These are phyloP conservation scores for Chiloscyllium punctatum DNA, from an alignment of 2,797 vertebrate species.

Conservation along the genomic window DNA sequence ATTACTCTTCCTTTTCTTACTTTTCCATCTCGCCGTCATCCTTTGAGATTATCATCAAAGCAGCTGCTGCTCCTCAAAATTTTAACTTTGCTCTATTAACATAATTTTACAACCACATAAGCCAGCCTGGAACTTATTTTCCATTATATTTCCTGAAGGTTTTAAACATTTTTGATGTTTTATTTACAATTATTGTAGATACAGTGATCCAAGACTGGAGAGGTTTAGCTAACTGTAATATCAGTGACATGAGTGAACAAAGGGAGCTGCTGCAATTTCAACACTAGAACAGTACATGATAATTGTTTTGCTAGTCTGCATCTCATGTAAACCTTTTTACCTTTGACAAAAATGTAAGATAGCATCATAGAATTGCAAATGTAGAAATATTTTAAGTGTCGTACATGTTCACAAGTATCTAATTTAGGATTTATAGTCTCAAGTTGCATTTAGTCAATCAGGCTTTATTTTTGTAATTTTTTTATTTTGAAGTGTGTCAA, in stretches of 20 bases:
- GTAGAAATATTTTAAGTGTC: not conserved
- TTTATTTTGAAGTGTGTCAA: not conserved
- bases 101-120: not conserved
- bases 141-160: not conserved
- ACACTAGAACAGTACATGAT: not conserved
- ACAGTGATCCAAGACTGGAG: too few species aligned
- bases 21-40: not conserved
- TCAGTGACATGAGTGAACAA: not conserved
- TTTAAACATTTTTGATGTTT: not conserved
- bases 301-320: not conserved
- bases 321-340: not conserved
- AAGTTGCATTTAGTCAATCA: slow-evolving; percentile 11
- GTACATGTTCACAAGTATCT: not conserved
- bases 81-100: not conserved
- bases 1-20: not conserved
- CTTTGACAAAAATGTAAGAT: not conserved
- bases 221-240: not conserved
- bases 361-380: not conserved
- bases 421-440: not conserved
- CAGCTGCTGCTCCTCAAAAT: not conserved
- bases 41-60: not conserved
- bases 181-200: not conserved
- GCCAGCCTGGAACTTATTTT: not conserved
- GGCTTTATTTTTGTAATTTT: not conserved
- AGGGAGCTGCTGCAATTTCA: not conserved